These are phyloP conservation scores for Coccyzus lansbergi DNA, from an alignment of 2,797 vertebrate species.

Conservation along the genomic window DNA sequence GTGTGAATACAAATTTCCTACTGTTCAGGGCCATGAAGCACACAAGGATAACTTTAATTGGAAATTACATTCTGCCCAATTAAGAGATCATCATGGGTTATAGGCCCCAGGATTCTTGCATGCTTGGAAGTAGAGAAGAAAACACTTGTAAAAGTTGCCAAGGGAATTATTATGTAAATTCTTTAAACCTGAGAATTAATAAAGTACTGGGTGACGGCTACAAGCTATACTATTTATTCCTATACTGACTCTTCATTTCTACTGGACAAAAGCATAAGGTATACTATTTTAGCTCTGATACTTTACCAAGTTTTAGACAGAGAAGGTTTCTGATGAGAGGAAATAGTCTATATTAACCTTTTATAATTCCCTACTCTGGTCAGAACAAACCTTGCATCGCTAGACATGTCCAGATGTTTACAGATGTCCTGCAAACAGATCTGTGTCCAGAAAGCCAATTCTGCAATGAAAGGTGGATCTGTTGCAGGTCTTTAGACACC, in stretches of 20 bases:
- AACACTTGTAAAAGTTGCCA: not conserved
- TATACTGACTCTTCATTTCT: not conserved
- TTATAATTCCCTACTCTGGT: not conserved
- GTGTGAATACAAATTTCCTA: not conserved
- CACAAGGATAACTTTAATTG: not conserved
- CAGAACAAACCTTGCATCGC: not conserved
- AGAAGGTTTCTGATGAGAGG: not conserved
- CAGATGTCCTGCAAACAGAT: not conserved
- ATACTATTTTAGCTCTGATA: not conserved
- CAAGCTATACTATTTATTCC: not conserved
- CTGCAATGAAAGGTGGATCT: not conserved
- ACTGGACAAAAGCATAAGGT: not conserved
- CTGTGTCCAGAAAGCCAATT: not conserved
- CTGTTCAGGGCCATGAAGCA: not conserved
- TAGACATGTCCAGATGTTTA: not conserved
- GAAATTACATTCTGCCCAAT: not conserved
- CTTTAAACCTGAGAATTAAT: not conserved
- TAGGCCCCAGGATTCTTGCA: not conserved
- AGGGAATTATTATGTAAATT: not conserved
- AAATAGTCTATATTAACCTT: not conserved
- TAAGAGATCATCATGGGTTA: not conserved
- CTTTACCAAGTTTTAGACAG: not conserved
- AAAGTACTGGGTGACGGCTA: not conserved
- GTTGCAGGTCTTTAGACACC: not conserved
- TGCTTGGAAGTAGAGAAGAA: not conserved